These are phyloP conservation scores for Creontiades dilutus DNA, from an alignment of 2,888 invertebrate species.

Conservation along the genomic window DNA sequence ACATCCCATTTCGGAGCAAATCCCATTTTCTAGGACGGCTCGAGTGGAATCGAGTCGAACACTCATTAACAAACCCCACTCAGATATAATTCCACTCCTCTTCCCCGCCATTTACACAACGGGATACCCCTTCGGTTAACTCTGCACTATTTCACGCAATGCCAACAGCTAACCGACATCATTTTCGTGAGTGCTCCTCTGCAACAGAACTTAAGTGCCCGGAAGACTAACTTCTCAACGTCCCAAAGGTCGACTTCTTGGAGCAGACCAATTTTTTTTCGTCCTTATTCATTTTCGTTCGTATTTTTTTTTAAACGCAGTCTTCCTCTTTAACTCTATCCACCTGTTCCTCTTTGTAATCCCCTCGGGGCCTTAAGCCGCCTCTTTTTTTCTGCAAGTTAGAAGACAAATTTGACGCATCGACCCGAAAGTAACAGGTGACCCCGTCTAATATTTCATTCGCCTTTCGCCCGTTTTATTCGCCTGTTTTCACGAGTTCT, in stretches of 20 bases:
- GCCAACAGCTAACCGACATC: constrained; percentile 18
- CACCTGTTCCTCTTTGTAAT: not conserved
- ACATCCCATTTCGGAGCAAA: not conserved
- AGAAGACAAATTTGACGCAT: constrained; percentile 27
- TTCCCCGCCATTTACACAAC: not conserved
- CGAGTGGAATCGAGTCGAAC: not conserved
- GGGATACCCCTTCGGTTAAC: not conserved
- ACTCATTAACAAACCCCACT: not conserved
- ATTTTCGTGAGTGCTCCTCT: not conserved
- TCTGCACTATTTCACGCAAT: constrained; percentile 4
- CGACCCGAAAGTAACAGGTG: constrained; percentile 29
- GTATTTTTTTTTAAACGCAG: not conserved
- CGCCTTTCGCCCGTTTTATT: not conserved
- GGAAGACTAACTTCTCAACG: not conserved
- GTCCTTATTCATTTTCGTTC: constrained; percentile 1
- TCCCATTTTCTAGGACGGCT: not conserved
- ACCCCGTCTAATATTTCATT: not conserved
- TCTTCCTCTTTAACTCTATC: not conserved
- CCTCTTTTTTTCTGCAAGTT: constrained; percentile 8
- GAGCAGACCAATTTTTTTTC: not conserved
- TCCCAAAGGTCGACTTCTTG: constrained; percentile 18
- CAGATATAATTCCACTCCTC: not conserved
- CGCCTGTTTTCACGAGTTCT: not conserved
- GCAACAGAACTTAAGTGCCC: not conserved
- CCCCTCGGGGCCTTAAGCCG: not conserved